Evolutionary conservation across 2,888 invertebrate species (phyloP).

Genomic region (Phaonia tiefii): DNA sequence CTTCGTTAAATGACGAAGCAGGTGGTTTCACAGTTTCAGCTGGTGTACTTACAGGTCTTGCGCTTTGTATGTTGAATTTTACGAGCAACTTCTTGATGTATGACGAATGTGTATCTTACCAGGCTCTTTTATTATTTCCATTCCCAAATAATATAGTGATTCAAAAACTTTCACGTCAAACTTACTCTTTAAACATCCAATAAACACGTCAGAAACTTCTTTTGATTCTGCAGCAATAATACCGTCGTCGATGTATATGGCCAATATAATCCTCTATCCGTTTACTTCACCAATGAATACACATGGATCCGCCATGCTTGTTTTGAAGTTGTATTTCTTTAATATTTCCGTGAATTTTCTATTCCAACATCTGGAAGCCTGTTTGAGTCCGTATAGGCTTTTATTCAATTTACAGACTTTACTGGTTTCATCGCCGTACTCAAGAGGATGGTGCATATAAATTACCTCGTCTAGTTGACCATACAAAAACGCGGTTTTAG

Average conservation of each 20-base stretch:
- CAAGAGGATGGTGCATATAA: neutral
- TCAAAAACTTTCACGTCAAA: neutral
- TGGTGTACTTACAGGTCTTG: no score
- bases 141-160: neutral
- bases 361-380: conserved; percentile 6
- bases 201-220: neutral
- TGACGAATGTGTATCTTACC: conserved; percentile 7
- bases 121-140: neutral
- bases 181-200: neutral
- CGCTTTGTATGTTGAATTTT: neutral
- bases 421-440: neutral
- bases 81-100: neutral
- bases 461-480: neutral
- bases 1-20: no score
- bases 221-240: conserved; percentile 1
- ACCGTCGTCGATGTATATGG: neutral
- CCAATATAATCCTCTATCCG: neutral
- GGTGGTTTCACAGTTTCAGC: no score
- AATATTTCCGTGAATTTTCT: neutral
- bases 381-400: no score
- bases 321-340: neutral
- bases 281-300: neutral
- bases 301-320: neutral
- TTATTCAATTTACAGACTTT: neutral
- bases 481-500: no score